Conservation (phyloP, 2,797 vertebrate genomes). For the Pseudochaenichthys georgianus region DNA sequence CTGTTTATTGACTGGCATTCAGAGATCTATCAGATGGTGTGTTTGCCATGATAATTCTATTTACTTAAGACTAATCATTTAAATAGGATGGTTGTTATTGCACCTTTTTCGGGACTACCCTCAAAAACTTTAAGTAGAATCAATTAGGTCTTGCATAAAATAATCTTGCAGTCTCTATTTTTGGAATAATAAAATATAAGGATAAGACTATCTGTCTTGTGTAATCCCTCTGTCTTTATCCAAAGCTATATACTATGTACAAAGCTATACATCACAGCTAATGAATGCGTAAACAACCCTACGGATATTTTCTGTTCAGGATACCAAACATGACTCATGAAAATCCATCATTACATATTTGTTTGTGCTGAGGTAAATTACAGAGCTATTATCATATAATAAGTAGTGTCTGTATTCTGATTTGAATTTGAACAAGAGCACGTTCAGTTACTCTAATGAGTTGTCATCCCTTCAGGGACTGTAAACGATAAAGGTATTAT, state of each 20-base stretch:
- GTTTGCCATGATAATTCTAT: neutral
- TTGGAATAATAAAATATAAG: neutral
- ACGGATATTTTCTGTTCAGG: neutral
- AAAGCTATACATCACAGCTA: neutral
- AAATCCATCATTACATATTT: constrained; percentile 29
- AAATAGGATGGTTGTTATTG: neutral
- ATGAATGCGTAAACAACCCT: neutral
- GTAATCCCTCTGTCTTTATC: neutral
- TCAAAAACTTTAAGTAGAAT: neutral
- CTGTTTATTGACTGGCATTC: constrained; percentile 1
- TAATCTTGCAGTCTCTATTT: neutral
- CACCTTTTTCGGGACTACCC: neutral
- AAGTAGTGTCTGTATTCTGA: constrained; percentile 21
- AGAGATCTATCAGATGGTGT: neutral
- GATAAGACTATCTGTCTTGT: neutral
- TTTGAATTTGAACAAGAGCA: constrained; percentile 42
- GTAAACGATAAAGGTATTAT: constrained; percentile 13
- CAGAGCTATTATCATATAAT: constrained; percentile 30
- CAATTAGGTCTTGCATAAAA: neutral
- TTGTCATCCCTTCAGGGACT: constrained; percentile 16
- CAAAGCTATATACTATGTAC: neutral
- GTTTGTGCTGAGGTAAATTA: constrained; percentile 36
- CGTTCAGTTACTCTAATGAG: constrained; percentile 40
- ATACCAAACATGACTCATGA: constrained; percentile 15
- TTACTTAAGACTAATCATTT: neutral